phyloP scores from a whole-genome alignment of 2,797 vertebrate species.

The Cirrhinus molitorella region DNA sequence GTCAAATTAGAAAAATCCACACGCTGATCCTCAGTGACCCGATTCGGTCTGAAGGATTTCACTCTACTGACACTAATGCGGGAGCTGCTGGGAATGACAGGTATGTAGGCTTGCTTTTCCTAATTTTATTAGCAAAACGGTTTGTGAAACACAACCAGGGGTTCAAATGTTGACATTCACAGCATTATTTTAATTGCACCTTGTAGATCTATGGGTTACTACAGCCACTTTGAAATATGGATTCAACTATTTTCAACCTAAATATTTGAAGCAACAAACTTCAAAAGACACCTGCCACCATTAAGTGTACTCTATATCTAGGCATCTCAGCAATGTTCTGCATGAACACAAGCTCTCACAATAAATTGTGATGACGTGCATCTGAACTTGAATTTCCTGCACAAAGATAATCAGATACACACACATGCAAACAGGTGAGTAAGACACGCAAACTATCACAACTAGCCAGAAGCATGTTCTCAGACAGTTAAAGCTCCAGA shows the following conservation, averaged over 20 bases:
- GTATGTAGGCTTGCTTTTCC: constrained; percentile 61
- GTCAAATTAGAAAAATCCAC: constrained; percentile 70
- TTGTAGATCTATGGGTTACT: too few relatives aligned
- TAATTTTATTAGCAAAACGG: neutral
- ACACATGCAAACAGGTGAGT: constrained; percentile 50
- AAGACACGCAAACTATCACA: constrained; percentile 43
- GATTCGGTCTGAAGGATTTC: constrained; percentile 59
- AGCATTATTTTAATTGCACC: neutral
- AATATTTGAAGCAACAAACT: neutral
- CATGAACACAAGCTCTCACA: constrained; percentile 34
- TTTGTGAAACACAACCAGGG: neutral
- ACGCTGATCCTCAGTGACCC: constrained; percentile 67
- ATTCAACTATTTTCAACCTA: constrained; percentile 20
- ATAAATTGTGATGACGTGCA: constrained; percentile 3
- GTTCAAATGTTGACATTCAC: neutral
- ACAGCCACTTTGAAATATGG: neutral
- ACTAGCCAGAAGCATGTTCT: constrained; percentile 51
- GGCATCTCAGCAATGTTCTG: constrained; percentile 19
- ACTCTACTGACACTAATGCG: constrained; percentile 69
- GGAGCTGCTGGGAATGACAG: constrained; percentile 73
- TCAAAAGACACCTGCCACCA: neutral
- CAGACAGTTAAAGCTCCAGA: constrained; percentile 25
- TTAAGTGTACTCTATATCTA: constrained; percentile 27
- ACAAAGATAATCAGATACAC: constrained; percentile 23
- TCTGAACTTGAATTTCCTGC: constrained; percentile 55